These are phyloP conservation scores for Schlechtendalia chinensis DNA, from an alignment of 1,140 invertebrate species.

Conservation along the genomic window DNA sequence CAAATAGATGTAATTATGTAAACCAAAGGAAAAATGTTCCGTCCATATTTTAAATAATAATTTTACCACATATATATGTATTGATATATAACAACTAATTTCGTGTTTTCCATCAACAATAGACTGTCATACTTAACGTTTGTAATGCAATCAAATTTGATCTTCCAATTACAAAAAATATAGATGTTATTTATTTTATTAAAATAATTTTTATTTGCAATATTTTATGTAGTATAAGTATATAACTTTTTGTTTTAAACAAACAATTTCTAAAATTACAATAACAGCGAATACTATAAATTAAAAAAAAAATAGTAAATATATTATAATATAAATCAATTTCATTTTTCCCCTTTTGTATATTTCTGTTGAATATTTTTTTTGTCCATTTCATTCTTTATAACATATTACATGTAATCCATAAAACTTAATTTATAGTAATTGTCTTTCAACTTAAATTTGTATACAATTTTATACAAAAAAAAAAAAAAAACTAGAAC, in stretches of 20 bases:
- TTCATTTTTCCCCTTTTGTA: not conserved
- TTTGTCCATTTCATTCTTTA: not conserved
- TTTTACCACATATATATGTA: not conserved
- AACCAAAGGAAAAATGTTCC: conserved; percentile 6
- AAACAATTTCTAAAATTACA: not conserved
- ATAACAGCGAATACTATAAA: not conserved
- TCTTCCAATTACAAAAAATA: not conserved
- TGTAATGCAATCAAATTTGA: not conserved
- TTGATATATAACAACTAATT: not conserved
- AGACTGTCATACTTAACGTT: conserved; percentile 11
- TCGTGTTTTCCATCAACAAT: not conserved
- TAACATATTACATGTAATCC: not conserved
- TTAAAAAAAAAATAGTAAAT: not conserved
- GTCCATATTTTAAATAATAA: conserved; percentile 25
- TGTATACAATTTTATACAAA: not conserved
- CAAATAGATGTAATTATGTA: not conserved
- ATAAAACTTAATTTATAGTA: conserved; percentile 13
- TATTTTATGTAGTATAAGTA: not conserved
- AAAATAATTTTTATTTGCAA: not conserved
- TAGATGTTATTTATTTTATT: not conserved
- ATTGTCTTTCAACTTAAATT: too few species aligned
- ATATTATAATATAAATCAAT: too few species aligned
- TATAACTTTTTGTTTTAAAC: not conserved
- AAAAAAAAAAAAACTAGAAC: too few species aligned
- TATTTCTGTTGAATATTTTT: not conserved